These are phyloP conservation scores for Drosophila bocqueti DNA, from an alignment of 1,140 invertebrate species.

Conservation along the genomic window DNA sequence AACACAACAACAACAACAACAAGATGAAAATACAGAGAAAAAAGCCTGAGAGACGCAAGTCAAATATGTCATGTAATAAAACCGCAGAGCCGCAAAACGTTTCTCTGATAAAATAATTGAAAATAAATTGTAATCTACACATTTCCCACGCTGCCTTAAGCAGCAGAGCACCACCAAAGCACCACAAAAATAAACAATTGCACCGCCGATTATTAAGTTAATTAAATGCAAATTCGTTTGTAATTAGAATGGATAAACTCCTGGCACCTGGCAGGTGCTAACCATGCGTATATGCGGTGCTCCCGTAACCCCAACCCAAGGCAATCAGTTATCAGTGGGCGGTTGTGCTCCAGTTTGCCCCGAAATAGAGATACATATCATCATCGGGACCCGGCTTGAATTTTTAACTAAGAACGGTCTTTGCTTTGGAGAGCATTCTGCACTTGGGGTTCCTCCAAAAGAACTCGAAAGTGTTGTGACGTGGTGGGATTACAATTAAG, in stretches of 20 bases:
- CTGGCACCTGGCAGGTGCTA: neutral
- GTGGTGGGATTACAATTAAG: neutral
- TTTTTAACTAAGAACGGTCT: slow-evolving; percentile 13
- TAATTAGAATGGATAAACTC: slow-evolving; percentile 53
- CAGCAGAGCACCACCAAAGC: neutral
- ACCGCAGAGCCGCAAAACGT: slow-evolving; percentile 68
- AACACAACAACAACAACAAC: neutral
- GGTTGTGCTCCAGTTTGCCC: slow-evolving; percentile 73
- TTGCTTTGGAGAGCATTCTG: neutral
- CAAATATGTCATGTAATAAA: slow-evolving; percentile 82
- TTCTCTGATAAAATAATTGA: slow-evolving; percentile 80
- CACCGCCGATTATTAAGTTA: slow-evolving; percentile 77
- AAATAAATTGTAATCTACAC: slow-evolving; percentile 75
- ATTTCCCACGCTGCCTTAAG: slow-evolving; percentile 65
- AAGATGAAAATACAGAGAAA: slow-evolving; percentile 12
- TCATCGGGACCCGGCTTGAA: slow-evolving; percentile 21
- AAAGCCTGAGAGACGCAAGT: slow-evolving; percentile 8
- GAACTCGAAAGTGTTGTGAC: neutral
- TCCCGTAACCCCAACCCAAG: neutral
- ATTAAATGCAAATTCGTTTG: slow-evolving; percentile 73
- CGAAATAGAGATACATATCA: slow-evolving; percentile 55
- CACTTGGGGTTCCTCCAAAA: neutral
- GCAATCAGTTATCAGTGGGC: slow-evolving; percentile 26
- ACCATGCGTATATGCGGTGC: no score
- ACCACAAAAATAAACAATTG: slow-evolving; percentile 46